Evolutionary conservation across 2,113 vertebrate species (phyloP).

Genomic region (Oxyruncus cristatus): DNA sequence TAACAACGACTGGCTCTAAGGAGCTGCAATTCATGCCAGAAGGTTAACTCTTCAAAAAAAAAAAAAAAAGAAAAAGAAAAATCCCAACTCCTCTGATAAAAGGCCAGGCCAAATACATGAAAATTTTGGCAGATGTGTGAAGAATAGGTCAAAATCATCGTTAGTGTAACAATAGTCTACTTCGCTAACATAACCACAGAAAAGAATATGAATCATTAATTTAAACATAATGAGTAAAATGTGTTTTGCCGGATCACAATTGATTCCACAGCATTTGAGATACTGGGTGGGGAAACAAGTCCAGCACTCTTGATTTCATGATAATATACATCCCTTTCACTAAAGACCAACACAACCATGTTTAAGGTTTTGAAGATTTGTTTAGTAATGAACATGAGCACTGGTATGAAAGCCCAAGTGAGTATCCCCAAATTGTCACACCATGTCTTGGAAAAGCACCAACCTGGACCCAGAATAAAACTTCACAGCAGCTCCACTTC

Average conservation of each 20-base stretch:
- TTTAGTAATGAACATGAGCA: not conserved
- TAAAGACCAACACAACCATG: rapidly evolving
- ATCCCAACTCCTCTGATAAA: not conserved
- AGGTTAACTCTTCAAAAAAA: not conserved
- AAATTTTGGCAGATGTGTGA: not conserved
- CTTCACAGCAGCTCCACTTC: not conserved
- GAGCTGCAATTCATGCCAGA: not conserved
- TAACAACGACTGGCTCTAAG: not conserved
- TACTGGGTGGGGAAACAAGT: rapidly evolving
- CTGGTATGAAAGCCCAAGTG: not conserved
- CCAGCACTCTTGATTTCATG: not conserved
- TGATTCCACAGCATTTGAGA: not conserved
- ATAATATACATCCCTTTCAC: not conserved
- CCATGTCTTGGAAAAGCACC: not conserved
- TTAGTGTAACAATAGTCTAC: not conserved
- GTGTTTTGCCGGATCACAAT: not conserved
- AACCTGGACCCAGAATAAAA: not conserved
- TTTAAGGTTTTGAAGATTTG: not conserved
- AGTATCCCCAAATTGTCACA: not conserved
- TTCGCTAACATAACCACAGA: not conserved
- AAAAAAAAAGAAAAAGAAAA: not conserved
- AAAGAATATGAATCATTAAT: not conserved
- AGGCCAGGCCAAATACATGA: not conserved
- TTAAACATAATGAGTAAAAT: not conserved
- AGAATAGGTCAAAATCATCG: not conserved